These are phyloP conservation scores for Lampropteryx suffumata DNA, from an alignment of 2,888 invertebrate genomes.

Conservation along the genomic window DNA sequence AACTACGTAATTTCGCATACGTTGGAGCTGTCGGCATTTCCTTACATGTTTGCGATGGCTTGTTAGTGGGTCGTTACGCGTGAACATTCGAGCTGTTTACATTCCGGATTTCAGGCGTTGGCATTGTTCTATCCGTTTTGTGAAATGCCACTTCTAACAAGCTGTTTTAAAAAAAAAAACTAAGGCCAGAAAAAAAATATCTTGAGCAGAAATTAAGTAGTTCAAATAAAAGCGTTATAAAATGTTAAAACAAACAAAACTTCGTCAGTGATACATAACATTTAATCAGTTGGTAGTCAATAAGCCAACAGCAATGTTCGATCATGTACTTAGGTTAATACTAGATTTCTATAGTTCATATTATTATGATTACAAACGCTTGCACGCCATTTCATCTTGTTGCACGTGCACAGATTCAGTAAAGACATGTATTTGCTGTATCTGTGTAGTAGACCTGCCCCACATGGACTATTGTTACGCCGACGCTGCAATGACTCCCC, in stretches of 20 bases:
- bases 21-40: conserved; percentile 18
- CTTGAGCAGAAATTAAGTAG: too few relatives aligned
- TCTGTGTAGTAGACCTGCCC: neutral
- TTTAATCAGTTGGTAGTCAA: too few relatives aligned
- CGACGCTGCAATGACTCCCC: conserved; percentile 8
- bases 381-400: too few relatives aligned
- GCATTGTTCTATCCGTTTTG: conserved; percentile 24
- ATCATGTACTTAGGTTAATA: too few relatives aligned
- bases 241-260: too few relatives aligned
- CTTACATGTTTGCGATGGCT: conserved; percentile 30
- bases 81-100: conserved; percentile 21
- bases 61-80: conserved; percentile 33
- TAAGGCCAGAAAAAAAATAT: neutral
- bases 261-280: too few relatives aligned
- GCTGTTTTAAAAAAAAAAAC: neutral
- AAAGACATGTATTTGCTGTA: too few relatives aligned
- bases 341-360: too few relatives aligned
- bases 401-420: neutral
- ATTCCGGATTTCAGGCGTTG: conserved; percentile 24
- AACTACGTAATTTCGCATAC: conserved; percentile 12
- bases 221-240: too few relatives aligned
- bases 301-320: too few relatives aligned
- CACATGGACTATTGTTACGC: conserved; percentile 7
- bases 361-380: too few relatives aligned
- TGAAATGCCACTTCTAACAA: neutral